Conservation (phyloP, 2,113 vertebrate genomes). For the Callopanchax toddi region DNA sequence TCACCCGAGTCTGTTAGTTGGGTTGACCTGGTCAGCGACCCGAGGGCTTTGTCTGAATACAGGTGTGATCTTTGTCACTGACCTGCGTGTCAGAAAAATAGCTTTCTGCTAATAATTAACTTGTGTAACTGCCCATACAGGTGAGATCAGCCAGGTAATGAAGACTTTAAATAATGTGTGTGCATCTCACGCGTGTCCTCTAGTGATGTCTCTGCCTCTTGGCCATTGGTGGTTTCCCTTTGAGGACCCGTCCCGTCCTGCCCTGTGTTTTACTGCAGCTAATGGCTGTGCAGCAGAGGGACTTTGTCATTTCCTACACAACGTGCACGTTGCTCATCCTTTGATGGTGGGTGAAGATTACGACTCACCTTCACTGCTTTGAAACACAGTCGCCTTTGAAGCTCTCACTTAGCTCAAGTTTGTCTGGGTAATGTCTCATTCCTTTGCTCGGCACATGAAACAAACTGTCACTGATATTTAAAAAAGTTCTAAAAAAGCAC, state of each 20-base stretch:
- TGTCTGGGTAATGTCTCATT: constrained; percentile 26
- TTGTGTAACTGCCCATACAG: constrained; percentile 37
- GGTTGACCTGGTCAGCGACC: constrained; percentile 54
- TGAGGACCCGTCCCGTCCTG: constrained; percentile 14
- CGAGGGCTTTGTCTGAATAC: constrained; percentile 35
- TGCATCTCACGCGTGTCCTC: constrained; percentile 49
- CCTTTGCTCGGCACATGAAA: not conserved
- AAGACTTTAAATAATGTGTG: constrained; percentile 55
- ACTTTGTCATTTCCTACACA: constrained; percentile 74
- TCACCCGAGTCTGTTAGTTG: not conserved
- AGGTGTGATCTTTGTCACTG: constrained; percentile 62
- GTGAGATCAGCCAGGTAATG: constrained; percentile 64
- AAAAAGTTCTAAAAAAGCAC: no score
- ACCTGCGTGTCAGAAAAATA: constrained; percentile 34
- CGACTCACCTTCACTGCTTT: constrained; percentile 57
- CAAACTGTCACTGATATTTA: not conserved
- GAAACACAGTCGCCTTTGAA: constrained; percentile 71
- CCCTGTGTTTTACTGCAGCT: constrained; percentile 71
- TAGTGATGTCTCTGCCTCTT: constrained; percentile 57
- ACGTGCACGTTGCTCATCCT: constrained; percentile 49
- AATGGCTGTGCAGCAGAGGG: constrained; percentile 55
- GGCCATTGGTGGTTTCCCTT: constrained; percentile 57
- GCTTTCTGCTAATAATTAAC: constrained; percentile 43
- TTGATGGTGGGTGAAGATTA: constrained; percentile 70
- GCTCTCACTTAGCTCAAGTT: constrained; percentile 37